These are phyloP conservation scores for Microtus pennsylvanicus DNA, from an alignment of 2,113 vertebrate genomes.

Conservation along the genomic window DNA sequence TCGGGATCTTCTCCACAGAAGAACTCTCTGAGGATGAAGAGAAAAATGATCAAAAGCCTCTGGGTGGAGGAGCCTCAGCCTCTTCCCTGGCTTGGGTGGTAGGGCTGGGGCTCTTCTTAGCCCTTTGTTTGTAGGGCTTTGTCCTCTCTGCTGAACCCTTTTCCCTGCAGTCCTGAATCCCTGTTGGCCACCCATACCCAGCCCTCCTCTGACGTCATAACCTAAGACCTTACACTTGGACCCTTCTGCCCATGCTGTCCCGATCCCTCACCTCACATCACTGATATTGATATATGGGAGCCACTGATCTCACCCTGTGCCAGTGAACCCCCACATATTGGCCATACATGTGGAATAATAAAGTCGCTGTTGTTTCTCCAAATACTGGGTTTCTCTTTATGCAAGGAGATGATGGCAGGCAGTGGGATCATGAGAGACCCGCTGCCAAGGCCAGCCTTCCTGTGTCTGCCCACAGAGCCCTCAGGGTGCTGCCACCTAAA, in stretches of 20 bases:
- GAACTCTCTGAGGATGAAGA: accelerated
- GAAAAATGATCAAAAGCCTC: accelerated
- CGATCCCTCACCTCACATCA: not conserved
- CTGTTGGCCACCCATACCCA: not conserved
- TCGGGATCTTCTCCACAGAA: not conserved
- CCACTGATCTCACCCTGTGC: not conserved
- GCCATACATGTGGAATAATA: not conserved
- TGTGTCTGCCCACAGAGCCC: too few relatives aligned
- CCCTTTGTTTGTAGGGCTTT: not conserved
- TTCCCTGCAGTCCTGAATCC: not conserved
- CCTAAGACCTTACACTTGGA: not conserved
- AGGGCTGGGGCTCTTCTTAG: not conserved
- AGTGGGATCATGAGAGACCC: not conserved
- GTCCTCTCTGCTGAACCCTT: not conserved
- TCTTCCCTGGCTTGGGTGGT: not conserved
- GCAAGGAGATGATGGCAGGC: not conserved
- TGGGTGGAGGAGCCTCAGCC: accelerated
- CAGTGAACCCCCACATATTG: too few relatives aligned
- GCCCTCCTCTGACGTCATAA: not conserved
- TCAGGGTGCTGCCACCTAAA: not conserved
- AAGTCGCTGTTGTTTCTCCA: not conserved
- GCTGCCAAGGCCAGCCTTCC: not conserved
- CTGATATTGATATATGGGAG: not conserved
- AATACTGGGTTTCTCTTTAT: not conserved
- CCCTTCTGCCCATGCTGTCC: not conserved